Evolutionary conservation across 2,113 vertebrate species (phyloP).

Genomic region (Cynocephalus volans): DNA sequence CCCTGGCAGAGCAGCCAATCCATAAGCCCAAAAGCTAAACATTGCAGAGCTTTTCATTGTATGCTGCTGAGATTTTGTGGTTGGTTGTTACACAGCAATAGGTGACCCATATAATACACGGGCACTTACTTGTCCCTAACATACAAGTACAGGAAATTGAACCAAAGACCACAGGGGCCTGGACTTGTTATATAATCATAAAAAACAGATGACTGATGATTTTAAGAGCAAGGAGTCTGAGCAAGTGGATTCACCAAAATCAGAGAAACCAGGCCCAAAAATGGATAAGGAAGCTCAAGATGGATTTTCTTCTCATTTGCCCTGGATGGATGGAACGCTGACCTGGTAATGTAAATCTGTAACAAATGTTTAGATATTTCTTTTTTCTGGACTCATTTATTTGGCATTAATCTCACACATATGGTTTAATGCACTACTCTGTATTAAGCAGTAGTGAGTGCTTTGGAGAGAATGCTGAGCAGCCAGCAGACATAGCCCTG

Average conservation of each 20-base stretch:
- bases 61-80: neutral
- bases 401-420: neutral
- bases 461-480: neutral
- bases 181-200: neutral
- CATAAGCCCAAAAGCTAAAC: neutral
- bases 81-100: neutral
- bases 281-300: neutral
- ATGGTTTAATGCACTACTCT: neutral
- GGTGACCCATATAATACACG: neutral
- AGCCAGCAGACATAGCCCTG: neutral
- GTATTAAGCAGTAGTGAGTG: neutral
- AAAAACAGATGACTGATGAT: neutral
- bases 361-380: neutral
- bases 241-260: neutral
- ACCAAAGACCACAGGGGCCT: neutral
- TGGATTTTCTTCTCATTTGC: neutral
- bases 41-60: neutral
- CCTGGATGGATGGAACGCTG: neutral
- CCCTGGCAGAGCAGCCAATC: neutral
- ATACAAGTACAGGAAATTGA: neutral
- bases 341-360: neutral
- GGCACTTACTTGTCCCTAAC: neutral
- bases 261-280: neutral
- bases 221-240: accelerated
- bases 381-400: neutral